Base-by-base conservation (phyloP, 1,140 invertebrate genomes). In the Parasteatoda tepidariorum region DNA sequence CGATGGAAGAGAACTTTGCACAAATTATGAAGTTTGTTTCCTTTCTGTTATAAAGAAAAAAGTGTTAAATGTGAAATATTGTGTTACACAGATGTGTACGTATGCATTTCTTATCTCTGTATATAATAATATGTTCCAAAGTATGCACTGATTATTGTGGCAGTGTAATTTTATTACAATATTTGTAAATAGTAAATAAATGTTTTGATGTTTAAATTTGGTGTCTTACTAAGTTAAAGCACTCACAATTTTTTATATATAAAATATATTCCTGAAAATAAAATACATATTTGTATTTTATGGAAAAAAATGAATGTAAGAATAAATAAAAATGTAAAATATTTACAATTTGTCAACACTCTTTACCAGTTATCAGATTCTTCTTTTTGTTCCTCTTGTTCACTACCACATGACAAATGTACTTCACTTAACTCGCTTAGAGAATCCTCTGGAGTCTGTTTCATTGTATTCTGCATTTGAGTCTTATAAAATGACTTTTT, bases 171-270 rank as follows among this genome's bases (percentile, higher is more conserved):
- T 70, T 70, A 81, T 81, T 66, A 70, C 41, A 28, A 48, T 30
- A 62, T 61, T 61, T 81, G 78, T 81, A 81, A 70, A 81, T 81
- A 81, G 64, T n/a, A 34, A 81, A 81, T 81, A 81, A 70, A 81
- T 81, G 78, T 81, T 81, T 81, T 81, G 67, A 70, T 81, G 78
- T 81, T 48, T 81, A 41, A 3, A 9, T 74, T 15, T n/a, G n/a
- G n/a, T n/a, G n/a, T n/a, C n/a, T n/a, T n/a, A n/a, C n/a, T n/a
- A 41, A 6, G 5, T 41, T 41, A 6, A 41, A 41, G 38, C 38
- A 41, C 38, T 41, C 5, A 41, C 5, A 41, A 41, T 41, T 6
- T 6, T 41, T 13, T 6, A 41, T 41, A 6, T 41, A 6, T 41
- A 41, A 41, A 41, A 41, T 6, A 41, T 41, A 41, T 6, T 41